Base-by-base conservation (phyloP, 1,140 invertebrate genomes). In the Pachypsylla venusta region DNA sequence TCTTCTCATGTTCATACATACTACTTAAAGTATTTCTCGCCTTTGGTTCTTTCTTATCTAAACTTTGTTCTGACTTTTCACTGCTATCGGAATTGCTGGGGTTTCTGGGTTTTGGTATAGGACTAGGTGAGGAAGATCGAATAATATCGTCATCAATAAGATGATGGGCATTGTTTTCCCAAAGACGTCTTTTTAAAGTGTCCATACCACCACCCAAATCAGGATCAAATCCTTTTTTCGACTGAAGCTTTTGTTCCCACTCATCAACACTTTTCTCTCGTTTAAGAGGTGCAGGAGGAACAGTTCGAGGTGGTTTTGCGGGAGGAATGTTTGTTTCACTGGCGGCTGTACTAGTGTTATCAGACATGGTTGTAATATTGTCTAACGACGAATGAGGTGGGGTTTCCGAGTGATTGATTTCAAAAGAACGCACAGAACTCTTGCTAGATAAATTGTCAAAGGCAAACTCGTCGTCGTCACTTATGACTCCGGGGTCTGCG, bases 371-470 rank as follows among this genome's bases (percentile, higher is more conserved):
- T 27, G 26, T 25, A 5, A 55, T 16, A 55, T 55, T 25, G 20
- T 25, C 54, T 5, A 55, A n/a, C 42, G 57, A 20, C 24, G 25
- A 20, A 22, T 26, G 35, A n/a, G 24, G 54, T 5, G 26, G 22
- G 25, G 54, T 25, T 13, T 26, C 22, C 7, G 54, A 55, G 16
- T 55, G 26, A 73, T 74, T 13, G 73, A 77, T 61, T 74, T 87
- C 87, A 1, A 91, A 69, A 13, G 87, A 89, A 68, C 86, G 89
- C 2, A 81, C 84, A 13, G 87, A 90, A 69, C 87, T 89, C 71
- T 89, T 89, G 67, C 90, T 86, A 10, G 87, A 90, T 30, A 91
- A 71, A 70, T 89, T 87, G 70, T 90, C 88, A 71, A 91, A 79
- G 53, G 84, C 81, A 73, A 90, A 90, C 69, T 90, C 87, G 71